Evolutionary conservation across 30 jellyfish, hydroid and myxozoan genomes (phyloP), one percentile per base, ranked within the genome.

Genomic region (Rhopilema esculentum): DNA sequence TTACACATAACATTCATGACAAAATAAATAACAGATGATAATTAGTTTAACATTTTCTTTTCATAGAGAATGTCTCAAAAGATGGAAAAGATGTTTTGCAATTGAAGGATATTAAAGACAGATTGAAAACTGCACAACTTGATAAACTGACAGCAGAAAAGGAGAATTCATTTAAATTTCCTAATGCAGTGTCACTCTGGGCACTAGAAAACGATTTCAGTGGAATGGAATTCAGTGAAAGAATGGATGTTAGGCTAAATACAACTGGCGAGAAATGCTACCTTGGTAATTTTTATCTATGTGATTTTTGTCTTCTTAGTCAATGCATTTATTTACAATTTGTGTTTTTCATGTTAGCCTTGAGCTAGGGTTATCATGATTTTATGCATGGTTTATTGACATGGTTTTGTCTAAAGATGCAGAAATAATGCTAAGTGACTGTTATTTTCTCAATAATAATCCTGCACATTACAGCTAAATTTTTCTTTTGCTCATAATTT

Each of bases 61-160:
- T 18, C 26, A 8, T 48, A 94, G 99, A 90, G 83, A 79, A 63
- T 27, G 97, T 80, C 16, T 51, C 95, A 33, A 84, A 66, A 65
- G 97, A 89, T 26, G 97, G 99, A 6, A 92, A 78, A 68, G 99
- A 90, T 86, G 88, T 81, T 7, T 50, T 94, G 12, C 9, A 83
- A 8, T 30, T 66, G 50, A 52, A 65, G 32, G 83, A 78, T 25
- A 27, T 88, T 64, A 72, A 62, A 57, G 95, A 85, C 0, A 31
- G 20, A 29, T 12, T 94, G 7, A 17, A 27, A 22, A 75, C 72
- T 9, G 68, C 52, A 4, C 90, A 87, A 16, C 83, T 82, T 24
- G 83, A 27, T 18, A 63, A 53, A 20, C 71, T 91, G 30, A 79
- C 87, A 0, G 32, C 73, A 75, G 97, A 78, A 71, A 91, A 91